Evolutionary conservation across 2,113 vertebrate genomes (phyloP), one percentile per base, ranked within the genome.

Genomic region (Polypterus senegalus): DNA sequence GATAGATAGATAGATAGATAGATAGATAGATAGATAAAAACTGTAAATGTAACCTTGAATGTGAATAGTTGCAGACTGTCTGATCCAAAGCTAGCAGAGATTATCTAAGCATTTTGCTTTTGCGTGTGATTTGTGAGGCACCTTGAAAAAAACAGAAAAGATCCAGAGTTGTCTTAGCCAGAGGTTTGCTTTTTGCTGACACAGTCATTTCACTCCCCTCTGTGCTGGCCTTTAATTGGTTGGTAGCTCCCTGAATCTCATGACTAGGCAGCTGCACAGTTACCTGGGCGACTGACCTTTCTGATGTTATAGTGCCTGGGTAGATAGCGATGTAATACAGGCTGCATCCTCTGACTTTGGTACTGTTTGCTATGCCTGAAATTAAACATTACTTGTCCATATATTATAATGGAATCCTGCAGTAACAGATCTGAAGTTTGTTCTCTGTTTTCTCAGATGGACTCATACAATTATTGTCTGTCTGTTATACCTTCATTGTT

Each of bases 251-350:
- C 8, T 9, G 4, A 58, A 45, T 7, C n/a, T 58, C 27, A 45
- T 58, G 56, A 58, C 43, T n/a, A 58, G 27, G 56, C 43, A 45
- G 8, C 7, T 8, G 56, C 44, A 43, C 43, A 58, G 56, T 58
- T 58, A 58, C 56, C 56, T 58, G 56, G 56, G 56, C 9, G 4
- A 58, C 4, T 58, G 56, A 58, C 56, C 56, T 58, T 58, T 1
- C 56, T 58, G 56, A 45, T 8, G 43, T 6, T 45, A 45, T 27
- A 45, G 56, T 45, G n/a, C 9, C 56, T 58, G 56, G 4, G 46
- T 27, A 58, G 27, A 44, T 43, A 58, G 56, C 45, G 27, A 44
- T 43, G n/a, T 6, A 58, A 4, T 58, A 43, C 56, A 58, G 27
- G 44, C 56, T 6, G 56, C 46, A 45, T 7, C 11, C n/a, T 58